Percentiles rank a stretch among this genome's conserved stretches.
Conservation (phyloP, 2,888 invertebrate species). For the Cylloceria caligata region DNA sequence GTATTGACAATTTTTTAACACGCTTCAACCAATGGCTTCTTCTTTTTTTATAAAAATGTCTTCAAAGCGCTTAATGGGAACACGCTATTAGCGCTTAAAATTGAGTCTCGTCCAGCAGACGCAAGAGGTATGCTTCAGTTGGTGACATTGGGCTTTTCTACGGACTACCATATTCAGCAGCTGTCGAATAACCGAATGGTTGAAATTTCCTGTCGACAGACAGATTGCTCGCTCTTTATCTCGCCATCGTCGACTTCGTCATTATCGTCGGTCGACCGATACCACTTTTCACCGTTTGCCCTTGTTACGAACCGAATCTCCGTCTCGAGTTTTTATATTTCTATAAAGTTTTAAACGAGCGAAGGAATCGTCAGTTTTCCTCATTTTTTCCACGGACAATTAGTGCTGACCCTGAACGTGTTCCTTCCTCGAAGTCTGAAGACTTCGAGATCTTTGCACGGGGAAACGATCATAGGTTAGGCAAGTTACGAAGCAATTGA, state of each 20-base stretch:
- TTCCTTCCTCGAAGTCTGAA: slow-evolving; percentile 12
- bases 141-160: slow-evolving; percentile 7
- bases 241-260: slow-evolving; percentile 6
- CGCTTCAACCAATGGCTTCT: neutral
- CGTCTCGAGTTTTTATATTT: slow-evolving; percentile 15
- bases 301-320: slow-evolving; percentile 45
- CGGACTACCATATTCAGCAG: slow-evolving; percentile 24
- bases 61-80: neutral
- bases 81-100: slow-evolving; percentile 50
- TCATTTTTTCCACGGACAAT: slow-evolving; percentile 34
- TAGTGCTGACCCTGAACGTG: slow-evolving; percentile 24
- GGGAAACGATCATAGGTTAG: slow-evolving; percentile 12
- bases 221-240: slow-evolving; percentile 12
- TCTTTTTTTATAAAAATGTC: slow-evolving; percentile 22
- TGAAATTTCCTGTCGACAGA: slow-evolving; percentile 24
- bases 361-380: neutral
- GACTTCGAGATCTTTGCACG: slow-evolving; percentile 10
- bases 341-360: slow-evolving; percentile 36
- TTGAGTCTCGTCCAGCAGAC: slow-evolving; percentile 34
- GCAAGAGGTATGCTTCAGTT: slow-evolving; percentile 40
- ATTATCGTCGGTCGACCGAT: slow-evolving; percentile 16
- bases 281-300: slow-evolving; percentile 22
- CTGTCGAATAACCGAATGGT: slow-evolving; percentile 38
- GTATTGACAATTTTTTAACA: slow-evolving; percentile 5
- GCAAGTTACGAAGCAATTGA: neutral